These are phyloP conservation scores for Thunnus albacares DNA, from an alignment of 2,797 vertebrate species.

Conservation along the genomic window DNA sequence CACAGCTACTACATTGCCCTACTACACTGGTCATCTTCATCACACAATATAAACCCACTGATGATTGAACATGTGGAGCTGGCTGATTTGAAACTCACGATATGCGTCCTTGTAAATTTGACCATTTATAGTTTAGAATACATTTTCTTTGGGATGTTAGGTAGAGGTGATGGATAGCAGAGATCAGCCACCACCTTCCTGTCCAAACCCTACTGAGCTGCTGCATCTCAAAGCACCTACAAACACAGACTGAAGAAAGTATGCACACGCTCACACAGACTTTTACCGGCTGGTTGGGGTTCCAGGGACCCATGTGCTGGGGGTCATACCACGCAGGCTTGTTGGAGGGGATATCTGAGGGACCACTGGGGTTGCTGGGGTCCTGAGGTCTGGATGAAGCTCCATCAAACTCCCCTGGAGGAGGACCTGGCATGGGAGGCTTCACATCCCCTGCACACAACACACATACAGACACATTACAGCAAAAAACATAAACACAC, in stretches of 20 bases:
- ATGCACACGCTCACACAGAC: neutral
- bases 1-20: no score
- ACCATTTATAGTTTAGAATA: no score
- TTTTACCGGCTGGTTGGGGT: slow-evolving; percentile 91
- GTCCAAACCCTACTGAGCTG: neutral
- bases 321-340: slow-evolving; percentile 96
- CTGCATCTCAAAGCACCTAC: neutral
- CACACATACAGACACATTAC: neutral
- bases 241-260: no score
- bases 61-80: no score
- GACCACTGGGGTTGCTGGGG: slow-evolving; percentile 86
- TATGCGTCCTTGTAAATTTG: no score
- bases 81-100: no score
- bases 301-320: slow-evolving; percentile 94
- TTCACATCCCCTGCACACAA: slow-evolving; percentile 89
- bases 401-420: slow-evolving; percentile 90
- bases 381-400: slow-evolving; percentile 86
- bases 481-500: neutral
- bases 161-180: no score
- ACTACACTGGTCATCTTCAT: no score
- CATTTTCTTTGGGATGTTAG: no score
- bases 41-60: no score
- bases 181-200: no score
- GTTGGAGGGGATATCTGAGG: slow-evolving; percentile 90
- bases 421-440: slow-evolving; percentile 87